Evolutionary conservation across 2,888 invertebrate genomes (phyloP).

Genomic region (Dicycla oo): DNA sequence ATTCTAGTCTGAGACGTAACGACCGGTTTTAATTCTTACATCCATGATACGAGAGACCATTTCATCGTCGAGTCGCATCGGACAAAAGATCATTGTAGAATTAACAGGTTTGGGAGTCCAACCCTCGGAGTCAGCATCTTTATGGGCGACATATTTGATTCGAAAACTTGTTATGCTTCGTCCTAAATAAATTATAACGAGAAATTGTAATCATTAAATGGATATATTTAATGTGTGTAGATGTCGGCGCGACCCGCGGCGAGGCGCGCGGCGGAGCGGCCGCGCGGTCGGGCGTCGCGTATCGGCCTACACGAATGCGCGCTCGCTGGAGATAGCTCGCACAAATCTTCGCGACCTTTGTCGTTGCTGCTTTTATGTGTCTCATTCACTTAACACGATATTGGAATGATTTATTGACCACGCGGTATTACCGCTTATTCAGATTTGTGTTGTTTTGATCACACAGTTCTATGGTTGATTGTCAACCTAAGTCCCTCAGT

Average conservation of each 20-base stretch:
- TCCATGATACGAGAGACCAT: conserved; percentile 85
- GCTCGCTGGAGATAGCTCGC: conserved; percentile 84
- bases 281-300: conserved; percentile 71
- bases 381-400: conserved; percentile 72
- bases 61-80: conserved; percentile 77
- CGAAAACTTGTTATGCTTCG: conserved; percentile 90
- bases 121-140: conserved; percentile 89
- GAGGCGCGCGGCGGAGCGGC: conserved; percentile 69
- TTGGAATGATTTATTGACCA: conserved; percentile 67
- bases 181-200: conserved; percentile 90
- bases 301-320: conserved; percentile 88
- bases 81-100: conserved; percentile 87
- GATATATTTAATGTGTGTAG: conserved; percentile 89
- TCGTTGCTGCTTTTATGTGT: conserved; percentile 79
- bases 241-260: conserved; percentile 74
- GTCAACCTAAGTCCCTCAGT: not conserved
- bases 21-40: conserved; percentile 90
- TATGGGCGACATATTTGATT: conserved; percentile 91
- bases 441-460: conserved; percentile 4
- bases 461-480: not conserved
- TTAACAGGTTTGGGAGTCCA: conserved; percentile 85
- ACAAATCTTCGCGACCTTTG: conserved; percentile 84
- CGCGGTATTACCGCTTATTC: conserved; percentile 2
- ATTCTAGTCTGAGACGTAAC: conserved; percentile 81
- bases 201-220: conserved; percentile 90